These are phyloP conservation scores for Zelleria hepariella DNA, from an alignment of 2,888 invertebrate species.

Conservation along the genomic window DNA sequence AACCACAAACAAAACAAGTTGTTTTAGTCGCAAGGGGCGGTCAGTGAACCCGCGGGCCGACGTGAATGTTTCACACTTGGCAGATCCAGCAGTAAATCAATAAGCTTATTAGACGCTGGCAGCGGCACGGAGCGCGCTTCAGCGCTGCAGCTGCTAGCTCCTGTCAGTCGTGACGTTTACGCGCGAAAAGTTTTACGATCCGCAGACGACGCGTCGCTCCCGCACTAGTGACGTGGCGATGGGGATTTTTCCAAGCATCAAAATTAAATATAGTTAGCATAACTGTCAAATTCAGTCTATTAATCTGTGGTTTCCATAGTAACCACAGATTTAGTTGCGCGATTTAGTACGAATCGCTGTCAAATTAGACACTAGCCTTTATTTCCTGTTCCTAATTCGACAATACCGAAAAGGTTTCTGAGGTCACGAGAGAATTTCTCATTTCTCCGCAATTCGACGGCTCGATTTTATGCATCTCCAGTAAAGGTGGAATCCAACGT, in stretches of 20 bases:
- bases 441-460: background rate
- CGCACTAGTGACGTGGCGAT: constrained; percentile 2
- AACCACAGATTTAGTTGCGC: no score
- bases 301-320: no score
- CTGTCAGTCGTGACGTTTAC: constrained; percentile 67
- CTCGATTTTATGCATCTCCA: background rate
- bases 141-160: constrained; percentile 65
- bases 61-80: constrained; percentile 8
- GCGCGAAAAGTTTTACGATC: constrained; percentile 69
- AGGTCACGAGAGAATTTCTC: background rate
- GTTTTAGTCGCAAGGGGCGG: constrained; percentile 3
- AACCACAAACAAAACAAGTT: background rate
- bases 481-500: background rate
- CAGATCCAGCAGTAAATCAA: constrained; percentile 44
- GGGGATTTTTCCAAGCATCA: background rate
- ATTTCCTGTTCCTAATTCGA: no score
- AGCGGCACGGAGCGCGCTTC: constrained; percentile 44
- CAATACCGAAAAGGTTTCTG: no score
- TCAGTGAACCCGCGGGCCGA: constrained; percentile 10
- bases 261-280: no score
- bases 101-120: constrained; percentile 48
- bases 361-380: no score
- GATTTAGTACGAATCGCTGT: no score
- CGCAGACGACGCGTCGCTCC: constrained; percentile 56
- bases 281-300: no score